Percentiles rank a stretch among this genome's conserved stretches.
phyloP scores from a whole-genome alignment of 2,113 vertebrate genomes.

The Eurystomus gularis region DNA sequence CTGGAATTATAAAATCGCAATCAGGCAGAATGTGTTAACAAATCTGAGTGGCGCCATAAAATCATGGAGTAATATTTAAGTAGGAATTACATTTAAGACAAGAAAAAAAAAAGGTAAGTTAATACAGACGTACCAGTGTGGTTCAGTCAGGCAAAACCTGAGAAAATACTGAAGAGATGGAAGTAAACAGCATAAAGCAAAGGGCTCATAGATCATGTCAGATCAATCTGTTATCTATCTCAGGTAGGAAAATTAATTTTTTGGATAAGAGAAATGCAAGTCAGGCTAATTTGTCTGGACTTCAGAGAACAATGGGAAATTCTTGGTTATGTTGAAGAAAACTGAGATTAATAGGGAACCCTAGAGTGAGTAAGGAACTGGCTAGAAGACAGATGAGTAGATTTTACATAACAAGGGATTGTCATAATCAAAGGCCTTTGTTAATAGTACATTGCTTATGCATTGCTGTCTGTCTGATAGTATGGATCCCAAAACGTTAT shows the following conservation, averaged over 20 bases:
- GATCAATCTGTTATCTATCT: not conserved
- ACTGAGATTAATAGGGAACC: not conserved
- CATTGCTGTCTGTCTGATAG: not conserved
- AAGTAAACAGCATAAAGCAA: not conserved
- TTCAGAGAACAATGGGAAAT: not conserved
- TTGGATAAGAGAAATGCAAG: not conserved
- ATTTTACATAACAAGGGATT: not conserved
- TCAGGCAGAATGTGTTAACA: not conserved
- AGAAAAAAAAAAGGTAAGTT: not conserved
- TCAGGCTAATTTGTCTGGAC: not conserved
- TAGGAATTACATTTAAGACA: not conserved
- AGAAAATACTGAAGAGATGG: not conserved
- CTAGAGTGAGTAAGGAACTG: not conserved
- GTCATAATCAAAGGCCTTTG: not conserved
- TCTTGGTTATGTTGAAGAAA: not conserved
- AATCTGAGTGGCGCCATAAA: not conserved
- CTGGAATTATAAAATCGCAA: not conserved
- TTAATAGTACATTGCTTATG: not conserved
- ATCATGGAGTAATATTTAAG: not conserved
- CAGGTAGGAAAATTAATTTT: not conserved
- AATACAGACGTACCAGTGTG: not conserved
- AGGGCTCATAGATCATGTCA: not conserved
- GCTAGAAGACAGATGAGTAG: not conserved
- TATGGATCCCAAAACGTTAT: not conserved
- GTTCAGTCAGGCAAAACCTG: too few species aligned